Evolutionary conservation across 2,888 invertebrate species (phyloP).

Genomic region (Phymatocera aterrima): DNA sequence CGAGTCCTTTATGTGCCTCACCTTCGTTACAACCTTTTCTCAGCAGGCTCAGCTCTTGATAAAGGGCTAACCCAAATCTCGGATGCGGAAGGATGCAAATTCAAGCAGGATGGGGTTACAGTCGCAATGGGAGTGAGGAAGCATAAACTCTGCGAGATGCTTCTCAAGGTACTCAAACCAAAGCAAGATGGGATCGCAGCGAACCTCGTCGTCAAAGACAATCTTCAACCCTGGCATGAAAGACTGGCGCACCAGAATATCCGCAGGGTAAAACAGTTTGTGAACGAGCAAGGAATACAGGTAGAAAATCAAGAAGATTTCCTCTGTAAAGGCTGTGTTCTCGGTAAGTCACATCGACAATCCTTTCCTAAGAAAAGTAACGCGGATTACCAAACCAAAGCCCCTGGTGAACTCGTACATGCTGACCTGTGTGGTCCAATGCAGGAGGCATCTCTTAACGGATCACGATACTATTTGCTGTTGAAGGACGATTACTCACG

Average conservation of each 20-base stretch:
- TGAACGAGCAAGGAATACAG: slow-evolving; percentile 45
- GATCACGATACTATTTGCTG: slow-evolving; percentile 48
- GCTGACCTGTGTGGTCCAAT: slow-evolving; percentile 49
- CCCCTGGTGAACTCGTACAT: slow-evolving; percentile 48
- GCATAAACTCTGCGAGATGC: slow-evolving; percentile 50
- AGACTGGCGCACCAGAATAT: slow-evolving; percentile 50
- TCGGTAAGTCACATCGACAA: slow-evolving; percentile 49
- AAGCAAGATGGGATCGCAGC: slow-evolving; percentile 12
- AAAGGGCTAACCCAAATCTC: slow-evolving; percentile 51
- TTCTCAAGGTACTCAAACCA: slow-evolving; percentile 38
- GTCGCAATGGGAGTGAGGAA: slow-evolving; percentile 50
- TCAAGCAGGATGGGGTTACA: slow-evolving; percentile 41
- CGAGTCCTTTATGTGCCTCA: slow-evolving; percentile 48
- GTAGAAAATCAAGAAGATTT: slow-evolving; percentile 41
- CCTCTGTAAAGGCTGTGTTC: slow-evolving; percentile 49
- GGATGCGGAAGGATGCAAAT: slow-evolving; percentile 42
- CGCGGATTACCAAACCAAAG: slow-evolving; percentile 38
- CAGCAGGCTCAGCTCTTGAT: slow-evolving; percentile 49
- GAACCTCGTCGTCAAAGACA: slow-evolving; percentile 27
- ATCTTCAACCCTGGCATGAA: slow-evolving; percentile 49
- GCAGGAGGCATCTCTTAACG: slow-evolving; percentile 47
- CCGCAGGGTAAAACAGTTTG: slow-evolving; percentile 43
- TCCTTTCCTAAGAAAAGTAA: slow-evolving; percentile 48
- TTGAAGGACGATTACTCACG: slow-evolving; percentile 50
- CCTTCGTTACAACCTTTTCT: slow-evolving; percentile 51